Percentiles rank a stretch among this genome's conserved stretches.
Conservation (phyloP, 2,113 vertebrate species). For the Nycticorax nycticorax region DNA sequence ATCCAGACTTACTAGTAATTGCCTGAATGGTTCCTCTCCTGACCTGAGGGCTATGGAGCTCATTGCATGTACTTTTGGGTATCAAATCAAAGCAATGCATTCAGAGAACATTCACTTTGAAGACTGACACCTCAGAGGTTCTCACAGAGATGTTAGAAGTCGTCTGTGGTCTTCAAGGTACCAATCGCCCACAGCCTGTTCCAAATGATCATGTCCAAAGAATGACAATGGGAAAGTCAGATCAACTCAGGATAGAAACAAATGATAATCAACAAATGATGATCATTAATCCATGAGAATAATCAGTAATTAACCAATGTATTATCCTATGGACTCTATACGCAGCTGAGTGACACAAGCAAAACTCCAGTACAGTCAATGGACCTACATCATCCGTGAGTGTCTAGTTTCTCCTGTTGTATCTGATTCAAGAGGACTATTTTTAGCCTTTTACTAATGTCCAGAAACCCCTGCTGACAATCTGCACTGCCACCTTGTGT, state of each 20-base stretch:
- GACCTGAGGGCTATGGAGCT: neutral
- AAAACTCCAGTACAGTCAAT: neutral
- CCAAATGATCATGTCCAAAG: fast-evolving
- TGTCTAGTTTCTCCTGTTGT: neutral
- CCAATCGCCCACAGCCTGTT: fast-evolving
- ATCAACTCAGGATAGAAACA: neutral
- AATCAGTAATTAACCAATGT: neutral
- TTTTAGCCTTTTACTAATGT: neutral
- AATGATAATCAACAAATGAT: fast-evolving
- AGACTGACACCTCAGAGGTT: neutral
- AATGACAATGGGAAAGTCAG: neutral
- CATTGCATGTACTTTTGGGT: neutral
- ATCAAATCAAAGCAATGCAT: neutral
- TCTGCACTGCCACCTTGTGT: slow-evolving; percentile 68
- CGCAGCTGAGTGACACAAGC: fast-evolving
- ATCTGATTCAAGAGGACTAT: neutral
- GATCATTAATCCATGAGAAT: neutral
- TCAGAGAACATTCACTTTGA: neutral
- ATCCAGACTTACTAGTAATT: neutral
- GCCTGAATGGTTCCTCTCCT: neutral
- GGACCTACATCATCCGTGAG: fast-evolving
- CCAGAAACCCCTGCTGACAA: slow-evolving; percentile 8
- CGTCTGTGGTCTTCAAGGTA: neutral
- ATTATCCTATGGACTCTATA: fast-evolving
- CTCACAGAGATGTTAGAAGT: neutral